Base-by-base conservation (phyloP, 1,140 invertebrate genomes). In the Nasonia vitripennis region DNA sequence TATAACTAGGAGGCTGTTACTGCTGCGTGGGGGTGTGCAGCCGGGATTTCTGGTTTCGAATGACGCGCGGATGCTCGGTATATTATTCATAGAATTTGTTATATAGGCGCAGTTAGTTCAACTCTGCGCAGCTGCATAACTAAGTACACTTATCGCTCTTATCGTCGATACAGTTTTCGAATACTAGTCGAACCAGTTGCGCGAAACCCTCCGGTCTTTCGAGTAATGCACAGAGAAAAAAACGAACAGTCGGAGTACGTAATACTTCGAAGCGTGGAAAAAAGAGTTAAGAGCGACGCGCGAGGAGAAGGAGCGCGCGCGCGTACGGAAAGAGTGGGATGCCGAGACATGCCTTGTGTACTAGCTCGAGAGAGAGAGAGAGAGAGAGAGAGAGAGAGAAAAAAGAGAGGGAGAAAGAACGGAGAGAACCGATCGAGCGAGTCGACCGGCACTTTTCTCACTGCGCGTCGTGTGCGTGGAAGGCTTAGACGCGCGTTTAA, bases 391-490 rank as follows among this genome's bases (percentile, higher is more conserved):
- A 27, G 27, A 27, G 27, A 27, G 27, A 27, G 27, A 27, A 37
- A 51, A 51, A 51, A 20, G 75, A 79, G 73, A 73, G 31, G 67
- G 62, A 73, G 71, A 84, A 14, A 74, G 67, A 5, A 1, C 10
- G 34, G 14, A 20, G 45, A 3, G 78, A 48, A 78, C 81, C 83
- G 87, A 73, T 83, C 81, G 84, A 78, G 82, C 83, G 82, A 87
- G 87, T 87, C 87, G 80, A 84, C 83, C 86, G 87, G 85, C 68
- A 84, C 83, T 67, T 84, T 87, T 74, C 55, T 48, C 73, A 34
- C 31, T 20, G 75, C 7, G 41, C 31, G 67, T 31, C 20, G 23
- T 67, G 71, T 70, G 70, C 51, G 84, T 41, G 20, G 5, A 45
- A 67, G 62, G 37, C n/a, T 41, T 37, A 70, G 67, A 37, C 12